Conservation (phyloP, 2,888 invertebrate genomes). For the Diarsia brunnea region DNA sequence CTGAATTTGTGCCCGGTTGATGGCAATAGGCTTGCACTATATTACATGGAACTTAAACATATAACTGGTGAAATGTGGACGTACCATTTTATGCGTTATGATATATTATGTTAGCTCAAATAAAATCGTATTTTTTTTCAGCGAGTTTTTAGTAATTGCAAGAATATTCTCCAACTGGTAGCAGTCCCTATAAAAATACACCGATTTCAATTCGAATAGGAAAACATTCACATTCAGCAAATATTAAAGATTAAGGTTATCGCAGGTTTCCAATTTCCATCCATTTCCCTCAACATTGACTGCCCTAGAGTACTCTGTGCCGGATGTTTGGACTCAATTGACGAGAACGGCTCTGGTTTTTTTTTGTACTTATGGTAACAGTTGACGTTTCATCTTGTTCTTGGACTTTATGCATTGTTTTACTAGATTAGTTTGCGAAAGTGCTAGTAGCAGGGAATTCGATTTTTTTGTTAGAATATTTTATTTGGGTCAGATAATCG, state of each 20-base stretch:
- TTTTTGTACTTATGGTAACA: slow-evolving; percentile 35
- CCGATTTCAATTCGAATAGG: neutral
- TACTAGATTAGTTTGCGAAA: neutral
- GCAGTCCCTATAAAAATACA: neutral
- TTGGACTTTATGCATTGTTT: slow-evolving; percentile 1
- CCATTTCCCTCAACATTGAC: neutral
- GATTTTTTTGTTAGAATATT: neutral
- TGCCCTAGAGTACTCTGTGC: too few relatives aligned
- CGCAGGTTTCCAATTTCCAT: neutral
- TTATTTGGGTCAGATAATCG: neutral
- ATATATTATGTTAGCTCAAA: neutral
- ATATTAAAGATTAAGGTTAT: slow-evolving; percentile 19
- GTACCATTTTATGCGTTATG: too few relatives aligned
- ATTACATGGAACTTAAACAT: too few relatives aligned
- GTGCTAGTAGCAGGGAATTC: neutral
- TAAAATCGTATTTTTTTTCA: neutral
- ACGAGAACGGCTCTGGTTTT: slow-evolving; percentile 56
- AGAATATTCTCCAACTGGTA: neutral
- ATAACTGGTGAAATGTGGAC: too few relatives aligned
- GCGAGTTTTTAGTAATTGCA: neutral
- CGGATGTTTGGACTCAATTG: slow-evolving; percentile 31
- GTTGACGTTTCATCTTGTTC: slow-evolving; percentile 19
- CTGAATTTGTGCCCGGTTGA: too few relatives aligned
- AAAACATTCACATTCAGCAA: slow-evolving; percentile 4
- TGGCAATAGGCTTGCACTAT: too few relatives aligned